Evolutionary conservation across 1,140 invertebrate genomes (phyloP).

Genomic region (Pseudachorutes palmiensis): DNA sequence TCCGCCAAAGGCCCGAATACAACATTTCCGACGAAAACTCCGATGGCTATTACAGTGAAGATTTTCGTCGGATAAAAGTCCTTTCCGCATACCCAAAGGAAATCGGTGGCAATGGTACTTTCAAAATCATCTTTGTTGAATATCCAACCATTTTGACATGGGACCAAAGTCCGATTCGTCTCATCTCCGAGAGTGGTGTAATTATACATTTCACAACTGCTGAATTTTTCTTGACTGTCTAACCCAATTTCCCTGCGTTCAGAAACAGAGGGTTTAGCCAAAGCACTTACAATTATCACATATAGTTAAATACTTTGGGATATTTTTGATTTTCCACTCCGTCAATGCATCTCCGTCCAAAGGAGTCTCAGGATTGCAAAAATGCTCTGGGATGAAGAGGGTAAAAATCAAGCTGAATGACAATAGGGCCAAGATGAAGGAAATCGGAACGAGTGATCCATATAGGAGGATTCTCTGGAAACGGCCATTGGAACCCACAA

Average conservation of each 20-base stretch:
- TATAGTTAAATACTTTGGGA: conserved; percentile 17
- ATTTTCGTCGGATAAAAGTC: conserved; percentile 14
- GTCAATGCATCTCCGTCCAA: conserved; percentile 9
- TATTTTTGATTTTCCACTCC: conserved; percentile 21
- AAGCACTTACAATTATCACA: neutral
- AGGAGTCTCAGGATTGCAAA: conserved; percentile 13
- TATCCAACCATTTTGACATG: conserved; percentile 19
- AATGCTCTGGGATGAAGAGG: conserved; percentile 22
- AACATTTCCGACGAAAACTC: conserved; percentile 21
- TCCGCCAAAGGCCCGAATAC: conserved; percentile 25
- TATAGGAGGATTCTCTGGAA: conserved; percentile 25
- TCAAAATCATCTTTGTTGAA: conserved; percentile 21
- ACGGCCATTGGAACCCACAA: conserved; percentile 20
- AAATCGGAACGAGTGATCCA: conserved; percentile 16
- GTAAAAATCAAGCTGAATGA: conserved; percentile 17
- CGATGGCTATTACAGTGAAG: conserved; percentile 18
- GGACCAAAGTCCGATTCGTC: neutral
- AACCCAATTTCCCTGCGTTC: conserved; percentile 15
- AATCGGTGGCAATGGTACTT: conserved; percentile 17
- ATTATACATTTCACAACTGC: conserved; percentile 22
- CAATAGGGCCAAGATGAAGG: conserved; percentile 19
- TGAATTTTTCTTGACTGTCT: conserved; percentile 11
- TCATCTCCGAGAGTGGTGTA: neutral
- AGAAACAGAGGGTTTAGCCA: neutral
- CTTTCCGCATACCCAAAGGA: conserved; percentile 22